Base-by-base conservation (phyloP, 2,797 vertebrate species). In the Lagocephalus sceleratus region DNA sequence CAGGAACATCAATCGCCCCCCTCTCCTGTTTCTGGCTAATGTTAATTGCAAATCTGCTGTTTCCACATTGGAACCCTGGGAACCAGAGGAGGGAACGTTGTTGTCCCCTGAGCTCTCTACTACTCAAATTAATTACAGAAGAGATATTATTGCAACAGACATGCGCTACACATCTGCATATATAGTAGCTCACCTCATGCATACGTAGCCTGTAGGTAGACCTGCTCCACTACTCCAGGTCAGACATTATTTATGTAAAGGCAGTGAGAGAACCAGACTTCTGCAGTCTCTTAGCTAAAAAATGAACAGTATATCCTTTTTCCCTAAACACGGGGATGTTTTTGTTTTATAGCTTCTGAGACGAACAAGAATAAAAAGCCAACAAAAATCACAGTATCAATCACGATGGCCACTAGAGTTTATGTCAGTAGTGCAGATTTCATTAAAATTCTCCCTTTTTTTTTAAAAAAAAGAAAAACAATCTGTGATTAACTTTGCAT, bases 41-140 rank as follows among this genome's bases (percentile, higher is more conserved):
- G 72, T 89, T 90, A 90, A 90, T 90, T 90, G 88, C 86, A 81
- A 79, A 78, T 75, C 87, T 81, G 89, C 91, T 92, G 88, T 92
- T 89, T 82, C 84, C 72, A 79, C 64, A 66, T 74, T 80, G 78
- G 78, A 84, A 67, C 73, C 82, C 79, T 63, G 77, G 81, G 73
- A 79, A 79, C 63, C 60, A 72, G 71, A 76, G 79, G 73, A 73
- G 76, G 58, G 44, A 50, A 41, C 54, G 41, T 71, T 57, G 85
- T n/a, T n/a, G 72, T 57, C 61, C 58, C 57, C 41, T 73, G 52
- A 44, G 53, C 59, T 45, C 47, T 39, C 43, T 53, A 42, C 76
- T 9, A 19, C 71, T 76, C 57, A 69, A 78, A 51, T 73, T 71
- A 54, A 63, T 78, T 63, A 83, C 73, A 75, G 79, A 80, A 79